Conservation (phyloP, 2,888 invertebrate species). For the Calameuta pallipes region DNA sequence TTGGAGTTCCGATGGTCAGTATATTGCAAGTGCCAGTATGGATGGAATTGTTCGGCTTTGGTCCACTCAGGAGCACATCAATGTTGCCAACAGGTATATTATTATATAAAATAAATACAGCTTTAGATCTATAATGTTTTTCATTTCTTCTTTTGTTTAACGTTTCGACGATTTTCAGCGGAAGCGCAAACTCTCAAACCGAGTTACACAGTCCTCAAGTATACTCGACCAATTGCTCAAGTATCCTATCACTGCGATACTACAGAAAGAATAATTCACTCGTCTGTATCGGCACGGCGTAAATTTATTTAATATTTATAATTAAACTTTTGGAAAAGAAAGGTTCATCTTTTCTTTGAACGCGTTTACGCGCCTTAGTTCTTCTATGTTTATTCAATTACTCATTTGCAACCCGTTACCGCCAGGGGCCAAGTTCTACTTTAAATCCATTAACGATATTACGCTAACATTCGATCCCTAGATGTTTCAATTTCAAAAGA, state of each 20-base stretch:
- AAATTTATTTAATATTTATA: conserved; percentile 24
- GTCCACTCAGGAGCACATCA: conserved; percentile 57
- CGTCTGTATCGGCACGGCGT: conserved; percentile 59
- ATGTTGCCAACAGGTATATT: conserved; percentile 50
- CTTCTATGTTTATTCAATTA: conserved; percentile 17
- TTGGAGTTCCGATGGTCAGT: conserved; percentile 63
- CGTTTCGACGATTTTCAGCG: conserved; percentile 41
- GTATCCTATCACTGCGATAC: conserved; percentile 60
- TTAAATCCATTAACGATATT: too few species aligned
- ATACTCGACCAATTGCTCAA: conserved; percentile 60
- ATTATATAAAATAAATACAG: background rate
- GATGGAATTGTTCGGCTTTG: conserved; percentile 60
- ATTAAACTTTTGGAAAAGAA: too few species aligned
- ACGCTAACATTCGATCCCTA: conserved; percentile 12
- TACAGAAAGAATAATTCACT: conserved; percentile 59
- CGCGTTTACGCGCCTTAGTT: conserved; percentile 2
- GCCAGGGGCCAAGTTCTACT: too few species aligned
- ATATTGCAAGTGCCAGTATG: conserved; percentile 60
- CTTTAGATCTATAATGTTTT: conserved; percentile 6
- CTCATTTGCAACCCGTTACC: conserved; percentile 1
- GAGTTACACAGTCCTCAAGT: conserved; percentile 48
- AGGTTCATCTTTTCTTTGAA: background rate
- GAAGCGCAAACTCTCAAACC: conserved; percentile 41
- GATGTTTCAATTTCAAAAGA: conserved; percentile 31
- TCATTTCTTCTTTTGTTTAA: background rate